phyloP scores from a whole-genome alignment of 2,888 invertebrate genomes.

The Trimorus sp. region DNA sequence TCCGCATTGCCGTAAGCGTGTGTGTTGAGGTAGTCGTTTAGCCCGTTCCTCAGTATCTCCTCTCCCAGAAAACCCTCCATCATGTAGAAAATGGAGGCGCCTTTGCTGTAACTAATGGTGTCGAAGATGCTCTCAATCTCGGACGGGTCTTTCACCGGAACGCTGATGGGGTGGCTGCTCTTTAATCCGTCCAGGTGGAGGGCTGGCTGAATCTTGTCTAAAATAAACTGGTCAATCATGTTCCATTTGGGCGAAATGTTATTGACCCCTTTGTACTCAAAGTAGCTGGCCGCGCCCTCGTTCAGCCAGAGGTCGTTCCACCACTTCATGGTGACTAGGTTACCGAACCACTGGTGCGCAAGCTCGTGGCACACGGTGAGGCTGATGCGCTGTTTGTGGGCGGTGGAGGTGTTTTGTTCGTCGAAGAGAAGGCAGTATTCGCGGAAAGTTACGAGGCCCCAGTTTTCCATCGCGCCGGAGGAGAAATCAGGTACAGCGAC shows the following conservation, averaged over 20 bases:
- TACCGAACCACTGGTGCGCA: constrained; percentile 99
- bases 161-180: constrained; percentile 88
- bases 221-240: constrained; percentile 88
- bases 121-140: constrained; percentile 90
- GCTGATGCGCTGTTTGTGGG: constrained; percentile 92
- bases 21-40: constrained; percentile 86
- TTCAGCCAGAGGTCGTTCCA: constrained; percentile 97
- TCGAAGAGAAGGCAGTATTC: constrained; percentile 96
- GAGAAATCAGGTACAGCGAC: constrained; percentile 98
- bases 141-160: constrained; percentile 86
- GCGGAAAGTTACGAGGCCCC: constrained; percentile 89
- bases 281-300: constrained; percentile 92
- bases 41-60: constrained; percentile 85
- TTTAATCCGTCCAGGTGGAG: constrained; percentile 86
- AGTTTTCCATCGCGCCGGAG: constrained; percentile 99
- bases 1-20: constrained; percentile 89
- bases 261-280: constrained; percentile 89
- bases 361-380: constrained; percentile 95
- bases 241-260: constrained; percentile 85
- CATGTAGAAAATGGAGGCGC: constrained; percentile 88
- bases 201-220: constrained; percentile 87
- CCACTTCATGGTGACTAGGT: constrained; percentile 96
- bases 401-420: constrained; percentile 93
- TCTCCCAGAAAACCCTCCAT: constrained; percentile 86
- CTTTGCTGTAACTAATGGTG: constrained; percentile 89